A percentile compares a stretch with the other conserved stretches of the same genome.
These are phyloP conservation scores for Acipenser ruthenus DNA, from an alignment of 2,797 vertebrate species.

Conservation along the genomic window DNA sequence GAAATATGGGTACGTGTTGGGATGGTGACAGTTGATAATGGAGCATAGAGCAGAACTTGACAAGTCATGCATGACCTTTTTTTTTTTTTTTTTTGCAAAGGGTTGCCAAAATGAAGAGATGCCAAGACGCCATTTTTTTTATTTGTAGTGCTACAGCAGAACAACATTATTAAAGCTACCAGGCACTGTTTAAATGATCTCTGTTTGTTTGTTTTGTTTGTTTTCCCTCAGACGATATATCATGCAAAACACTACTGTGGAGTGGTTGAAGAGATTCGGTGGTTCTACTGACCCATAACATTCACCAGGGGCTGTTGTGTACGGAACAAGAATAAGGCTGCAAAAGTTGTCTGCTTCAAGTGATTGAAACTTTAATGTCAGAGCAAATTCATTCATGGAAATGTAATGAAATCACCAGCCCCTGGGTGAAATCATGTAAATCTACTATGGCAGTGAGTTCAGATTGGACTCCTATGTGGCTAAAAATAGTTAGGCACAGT, in stretches of 20 bases:
- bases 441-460: slow-evolving; percentile 40
- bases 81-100: slow-evolving; percentile 3
- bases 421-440: slow-evolving; percentile 42
- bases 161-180: too few species aligned
- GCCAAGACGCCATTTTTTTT: background rate
- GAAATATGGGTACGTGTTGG: background rate
- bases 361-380: slow-evolving; percentile 52
- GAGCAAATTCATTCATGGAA: slow-evolving; percentile 46
- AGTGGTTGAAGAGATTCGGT: too few species aligned
- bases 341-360: slow-evolving; percentile 37
- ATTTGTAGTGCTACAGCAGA: too few species aligned
- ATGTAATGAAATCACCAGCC: slow-evolving; percentile 35
- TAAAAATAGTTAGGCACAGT: slow-evolving; percentile 46
- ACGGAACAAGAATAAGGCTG: background rate
- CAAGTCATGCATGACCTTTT: background rate
- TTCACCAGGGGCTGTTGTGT: background rate
- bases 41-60: background rate
- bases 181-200: too few species aligned
- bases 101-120: slow-evolving; percentile 16
- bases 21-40: background rate
- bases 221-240: too few species aligned
- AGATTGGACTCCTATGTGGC: slow-evolving; percentile 24
- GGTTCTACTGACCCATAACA: background rate
- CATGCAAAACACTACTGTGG: too few species aligned
- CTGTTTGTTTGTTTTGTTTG: too few species aligned